These are phyloP conservation scores for Ostrea edulis DNA, from an alignment of 1,140 invertebrate species.

Conservation along the genomic window DNA sequence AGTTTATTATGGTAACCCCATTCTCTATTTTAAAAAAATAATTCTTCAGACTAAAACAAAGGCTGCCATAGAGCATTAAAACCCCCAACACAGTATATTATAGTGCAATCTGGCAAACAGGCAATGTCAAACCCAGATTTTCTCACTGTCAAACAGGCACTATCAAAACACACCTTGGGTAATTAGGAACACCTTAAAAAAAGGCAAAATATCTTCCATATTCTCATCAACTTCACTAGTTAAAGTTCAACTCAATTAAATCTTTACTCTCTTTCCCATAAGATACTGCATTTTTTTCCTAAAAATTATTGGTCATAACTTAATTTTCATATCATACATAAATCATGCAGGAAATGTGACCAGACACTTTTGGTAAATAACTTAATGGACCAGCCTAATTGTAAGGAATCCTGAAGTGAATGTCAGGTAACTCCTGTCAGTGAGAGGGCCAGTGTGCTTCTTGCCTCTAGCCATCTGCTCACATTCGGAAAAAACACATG, in stretches of 20 bases:
- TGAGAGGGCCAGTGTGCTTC: background rate
- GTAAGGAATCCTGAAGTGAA: background rate
- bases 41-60: constrained; percentile 12
- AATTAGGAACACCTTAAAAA: constrained; percentile 4
- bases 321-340: background rate
- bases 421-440: background rate
- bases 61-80: background rate
- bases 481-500: background rate
- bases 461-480: background rate
- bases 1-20: background rate
- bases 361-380: background rate
- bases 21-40: background rate
- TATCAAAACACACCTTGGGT: background rate
- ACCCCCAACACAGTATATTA: background rate
- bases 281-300: background rate
- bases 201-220: background rate
- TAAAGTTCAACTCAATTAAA: constrained; percentile 8
- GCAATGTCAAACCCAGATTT: background rate
- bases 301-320: background rate
- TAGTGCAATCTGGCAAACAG: background rate
- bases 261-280: background rate
- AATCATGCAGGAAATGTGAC: background rate
- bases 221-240: background rate
- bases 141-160: background rate
- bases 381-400: background rate